These are phyloP conservation scores for Metopia argyrocephala DNA, from an alignment of 2,888 invertebrate species.

Conservation along the genomic window DNA sequence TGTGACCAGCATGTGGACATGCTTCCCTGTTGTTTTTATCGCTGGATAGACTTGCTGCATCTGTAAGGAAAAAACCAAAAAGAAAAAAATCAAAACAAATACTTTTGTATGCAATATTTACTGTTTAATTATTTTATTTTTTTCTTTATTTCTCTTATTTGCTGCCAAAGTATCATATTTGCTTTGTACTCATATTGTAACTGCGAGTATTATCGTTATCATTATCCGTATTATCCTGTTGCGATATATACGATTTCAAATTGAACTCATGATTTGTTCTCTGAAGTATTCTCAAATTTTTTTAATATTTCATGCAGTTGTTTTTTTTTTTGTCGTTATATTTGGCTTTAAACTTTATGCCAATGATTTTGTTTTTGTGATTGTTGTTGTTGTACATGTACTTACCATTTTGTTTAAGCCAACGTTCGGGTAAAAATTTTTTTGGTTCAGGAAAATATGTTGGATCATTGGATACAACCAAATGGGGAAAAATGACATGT, in stretches of 20 bases:
- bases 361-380: neutral
- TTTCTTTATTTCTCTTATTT: no score
- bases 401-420: constrained; percentile 82
- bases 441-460: constrained; percentile 86
- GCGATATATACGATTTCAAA: neutral
- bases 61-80: constrained; percentile 1
- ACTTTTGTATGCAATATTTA: neutral
- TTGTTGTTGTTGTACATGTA: constrained; percentile 27
- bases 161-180: neutral
- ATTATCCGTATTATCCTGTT: neutral
- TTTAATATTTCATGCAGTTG: neutral
- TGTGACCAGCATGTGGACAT: constrained; percentile 78
- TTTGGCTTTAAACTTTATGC: neutral
- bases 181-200: neutral
- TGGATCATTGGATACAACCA: constrained; percentile 86
- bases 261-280: neutral
- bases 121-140: neutral
- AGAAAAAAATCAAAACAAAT: constrained; percentile 16
- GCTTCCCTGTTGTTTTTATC: constrained; percentile 45
- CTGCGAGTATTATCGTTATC: neutral
- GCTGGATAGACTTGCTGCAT: constrained; percentile 6
- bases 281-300: neutral
- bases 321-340: neutral
- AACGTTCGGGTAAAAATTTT: constrained; percentile 87
- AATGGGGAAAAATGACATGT: constrained; percentile 88